Evolutionary conservation across 2,888 invertebrate genomes (phyloP).

Genomic region (Rhimphoctona megacephalus): DNA sequence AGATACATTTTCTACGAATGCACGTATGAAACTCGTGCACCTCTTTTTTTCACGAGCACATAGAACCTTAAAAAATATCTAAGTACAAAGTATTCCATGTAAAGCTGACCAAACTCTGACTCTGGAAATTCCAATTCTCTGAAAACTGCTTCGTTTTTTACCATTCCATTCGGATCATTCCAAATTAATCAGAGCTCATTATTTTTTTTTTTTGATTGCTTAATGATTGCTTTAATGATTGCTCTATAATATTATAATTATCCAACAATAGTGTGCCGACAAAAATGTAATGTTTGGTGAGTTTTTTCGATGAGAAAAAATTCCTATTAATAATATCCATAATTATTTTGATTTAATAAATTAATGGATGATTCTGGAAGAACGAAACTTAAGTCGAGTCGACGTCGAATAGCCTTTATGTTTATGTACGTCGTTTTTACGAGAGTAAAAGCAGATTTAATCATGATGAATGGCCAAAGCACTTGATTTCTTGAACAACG

Average conservation of each 20-base stretch:
- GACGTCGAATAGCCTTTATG: slow-evolving; percentile 7
- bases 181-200: too few relatives aligned
- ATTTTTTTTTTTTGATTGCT: too few relatives aligned
- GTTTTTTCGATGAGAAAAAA: too few relatives aligned
- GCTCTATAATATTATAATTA: too few relatives aligned
- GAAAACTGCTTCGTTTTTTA: neutral
- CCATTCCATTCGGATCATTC: too few relatives aligned
- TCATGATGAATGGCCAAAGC: slow-evolving; percentile 51
- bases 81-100: neutral
- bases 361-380: neutral
- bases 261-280: too few relatives aligned
- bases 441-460: slow-evolving; percentile 53
- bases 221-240: too few relatives aligned
- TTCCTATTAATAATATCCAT: neutral
- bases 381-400: neutral
- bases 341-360: too few relatives aligned
- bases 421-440: slow-evolving; percentile 17
- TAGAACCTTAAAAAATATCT: neutral
- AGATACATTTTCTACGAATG: slow-evolving; percentile 44
- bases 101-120: neutral
- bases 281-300: too few relatives aligned
- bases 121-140: neutral
- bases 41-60: slow-evolving; percentile 14
- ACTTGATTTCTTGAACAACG: slow-evolving; percentile 43
- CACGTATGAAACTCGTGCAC: slow-evolving; percentile 15